Base-by-base conservation (phyloP, 1,140 invertebrate species). In the Bombyx mandarina region DNA sequence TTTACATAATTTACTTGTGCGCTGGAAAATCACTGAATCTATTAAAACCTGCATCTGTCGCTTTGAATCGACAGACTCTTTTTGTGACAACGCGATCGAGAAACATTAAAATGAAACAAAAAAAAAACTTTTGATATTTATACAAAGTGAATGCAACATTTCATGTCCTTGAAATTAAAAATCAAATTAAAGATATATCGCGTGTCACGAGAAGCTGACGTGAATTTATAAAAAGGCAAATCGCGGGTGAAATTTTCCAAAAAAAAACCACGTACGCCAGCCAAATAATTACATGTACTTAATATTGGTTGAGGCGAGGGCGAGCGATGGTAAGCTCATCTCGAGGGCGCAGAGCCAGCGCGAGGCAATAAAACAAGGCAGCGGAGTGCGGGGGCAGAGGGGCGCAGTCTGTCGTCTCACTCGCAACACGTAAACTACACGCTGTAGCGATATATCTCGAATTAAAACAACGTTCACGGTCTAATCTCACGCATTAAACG, bases 361-460 rank as follows among this genome's bases (percentile, higher is more conserved):
- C 67, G 72, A 74, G 73, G 79, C 77, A 77, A 80, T 85, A 85
- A 85, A 85, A 82, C 78, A 79, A 82, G 79, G 73, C 67, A 65
- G 63, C 52, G 49, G 53, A 22, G 55, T 50, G 58, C 7, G 53
- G 49, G 56, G 43, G 48, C 47, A 12, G 58, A 56, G 56, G 55
- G 58, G 60, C 56, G 56, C 57, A 62, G 67, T 43, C 62, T 66
- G 72, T 67, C 63, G 69, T 60, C 61, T 56, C 26, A 35, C 26
- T 60, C 43, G 51, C 26, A 43, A 57, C 42, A 53, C 54, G 45
- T 63, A 64, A 67, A 57, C 6, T 56, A 75, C 44, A 57, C 53
- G 62, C 65, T 58, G 50, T 45, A 60, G 76, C 76, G 75, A 55
- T 45, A 52, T 49, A 51, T 35, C 26, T 35, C 2, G 2, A 35